These are phyloP conservation scores for Aegotheles bennettii DNA, from an alignment of 2,113 vertebrate genomes.

Conservation along the genomic window DNA sequence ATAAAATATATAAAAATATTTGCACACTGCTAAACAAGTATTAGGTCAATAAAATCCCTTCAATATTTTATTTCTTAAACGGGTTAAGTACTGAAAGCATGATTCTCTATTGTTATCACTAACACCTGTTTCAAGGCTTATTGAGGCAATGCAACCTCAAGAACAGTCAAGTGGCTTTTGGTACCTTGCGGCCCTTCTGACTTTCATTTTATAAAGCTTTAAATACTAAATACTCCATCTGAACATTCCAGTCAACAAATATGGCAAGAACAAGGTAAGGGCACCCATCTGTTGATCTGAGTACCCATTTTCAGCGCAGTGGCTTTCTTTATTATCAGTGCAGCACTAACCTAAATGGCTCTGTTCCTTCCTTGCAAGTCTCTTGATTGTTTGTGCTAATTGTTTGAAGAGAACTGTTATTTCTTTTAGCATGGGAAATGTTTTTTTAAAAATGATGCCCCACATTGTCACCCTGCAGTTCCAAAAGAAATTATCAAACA, in stretches of 20 bases:
- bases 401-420: neutral
- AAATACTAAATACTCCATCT: neutral
- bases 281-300: neutral
- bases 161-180: neutral
- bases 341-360: neutral
- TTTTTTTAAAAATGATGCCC: accelerated
- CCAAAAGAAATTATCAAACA: neutral
- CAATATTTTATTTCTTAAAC: neutral
- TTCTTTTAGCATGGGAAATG: neutral
- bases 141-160: neutral
- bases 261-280: neutral
- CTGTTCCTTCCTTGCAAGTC: neutral
- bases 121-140: neutral
- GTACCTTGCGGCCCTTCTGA: neutral
- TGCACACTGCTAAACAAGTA: neutral
- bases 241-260: neutral
- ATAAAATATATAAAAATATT: neutral
- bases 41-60: neutral
- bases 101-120: neutral
- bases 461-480: neutral
- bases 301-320: neutral
- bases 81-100: neutral
- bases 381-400: neutral
- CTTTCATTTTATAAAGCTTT: too few species aligned
- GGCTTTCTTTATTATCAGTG: neutral